Conservation (phyloP, 2,888 invertebrate species). For the Stenotaenia linearis region DNA sequence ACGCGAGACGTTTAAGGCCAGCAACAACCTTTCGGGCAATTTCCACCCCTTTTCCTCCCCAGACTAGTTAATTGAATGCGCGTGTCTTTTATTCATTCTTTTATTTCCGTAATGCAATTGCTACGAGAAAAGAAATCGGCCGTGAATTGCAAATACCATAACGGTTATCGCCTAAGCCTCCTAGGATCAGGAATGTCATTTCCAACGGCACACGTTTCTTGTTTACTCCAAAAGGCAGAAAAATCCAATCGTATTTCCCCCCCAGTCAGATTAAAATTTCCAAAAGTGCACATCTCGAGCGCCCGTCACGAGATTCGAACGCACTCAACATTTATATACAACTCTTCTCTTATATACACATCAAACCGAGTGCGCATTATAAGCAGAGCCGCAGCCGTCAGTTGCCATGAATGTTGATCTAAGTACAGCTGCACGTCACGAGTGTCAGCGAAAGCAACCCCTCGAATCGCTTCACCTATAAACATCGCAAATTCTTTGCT, state of each 20-base stretch:
- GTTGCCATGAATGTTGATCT: background rate
- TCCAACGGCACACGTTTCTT: background rate
- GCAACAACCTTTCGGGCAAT: background rate
- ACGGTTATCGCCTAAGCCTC: background rate
- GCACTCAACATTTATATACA: background rate
- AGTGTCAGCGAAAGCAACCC: background rate
- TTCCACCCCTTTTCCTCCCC: background rate
- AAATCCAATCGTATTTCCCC: background rate
- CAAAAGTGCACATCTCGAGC: background rate
- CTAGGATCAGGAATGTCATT: background rate
- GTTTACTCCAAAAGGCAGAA: background rate
- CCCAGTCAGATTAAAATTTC: background rate
- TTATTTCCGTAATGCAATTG: background rate
- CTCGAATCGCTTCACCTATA: background rate
- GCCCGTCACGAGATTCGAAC: background rate
- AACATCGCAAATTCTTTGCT: background rate
- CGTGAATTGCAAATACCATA: background rate
- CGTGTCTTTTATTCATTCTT: background rate
- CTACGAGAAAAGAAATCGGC: background rate
- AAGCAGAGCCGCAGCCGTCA: background rate
- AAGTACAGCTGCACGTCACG: background rate
- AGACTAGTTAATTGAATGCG: background rate
- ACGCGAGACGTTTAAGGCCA: background rate
- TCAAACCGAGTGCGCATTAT: background rate
- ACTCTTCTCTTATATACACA: background rate